Conservation (phyloP, 2,888 invertebrate genomes). For the Drosophila bunnanda region DNA sequence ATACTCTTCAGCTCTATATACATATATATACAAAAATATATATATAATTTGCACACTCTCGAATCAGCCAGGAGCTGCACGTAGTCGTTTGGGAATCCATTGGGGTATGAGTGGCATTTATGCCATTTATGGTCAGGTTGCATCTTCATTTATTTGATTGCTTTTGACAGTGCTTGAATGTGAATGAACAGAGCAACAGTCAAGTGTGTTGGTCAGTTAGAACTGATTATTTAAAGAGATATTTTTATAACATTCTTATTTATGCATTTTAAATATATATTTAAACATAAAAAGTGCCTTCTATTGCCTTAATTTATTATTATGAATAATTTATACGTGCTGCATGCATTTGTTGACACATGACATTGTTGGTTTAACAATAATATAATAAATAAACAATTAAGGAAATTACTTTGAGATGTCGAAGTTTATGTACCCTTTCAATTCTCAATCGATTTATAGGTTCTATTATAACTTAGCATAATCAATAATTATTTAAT, state of each 20-base stretch:
- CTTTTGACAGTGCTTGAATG: conserved; percentile 52
- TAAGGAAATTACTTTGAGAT: too few relatives aligned
- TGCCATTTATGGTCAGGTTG: conserved; percentile 66
- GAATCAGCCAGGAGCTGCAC: conserved; percentile 42
- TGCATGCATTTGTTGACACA: too few relatives aligned
- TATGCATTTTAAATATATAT: neutral
- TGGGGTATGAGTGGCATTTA: conserved; percentile 53
- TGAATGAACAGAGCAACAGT: conserved; percentile 31
- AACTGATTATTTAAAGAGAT: neutral
- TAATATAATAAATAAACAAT: too few relatives aligned
- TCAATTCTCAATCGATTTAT: too few relatives aligned
- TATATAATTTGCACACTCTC: conserved; percentile 3
- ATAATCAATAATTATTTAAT: too few relatives aligned
- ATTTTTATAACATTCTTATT: neutral
- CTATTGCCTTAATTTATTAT: too few relatives aligned
- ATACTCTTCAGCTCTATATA: conserved; percentile 17
- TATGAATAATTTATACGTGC: too few relatives aligned
- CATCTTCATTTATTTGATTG: conserved; percentile 75
- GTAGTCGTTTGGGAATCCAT: conserved; percentile 64
- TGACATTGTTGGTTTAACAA: too few relatives aligned
- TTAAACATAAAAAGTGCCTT: too few relatives aligned
- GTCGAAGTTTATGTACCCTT: too few relatives aligned
- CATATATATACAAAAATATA: conserved; percentile 4
- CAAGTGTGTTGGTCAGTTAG: conserved; percentile 10
- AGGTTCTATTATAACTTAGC: too few relatives aligned